A percentile compares a stretch with the other conserved stretches of the same genome.
Evolutionary conservation across 2,113 vertebrate species (phyloP).

Genomic region (Phocoena phocoena): DNA sequence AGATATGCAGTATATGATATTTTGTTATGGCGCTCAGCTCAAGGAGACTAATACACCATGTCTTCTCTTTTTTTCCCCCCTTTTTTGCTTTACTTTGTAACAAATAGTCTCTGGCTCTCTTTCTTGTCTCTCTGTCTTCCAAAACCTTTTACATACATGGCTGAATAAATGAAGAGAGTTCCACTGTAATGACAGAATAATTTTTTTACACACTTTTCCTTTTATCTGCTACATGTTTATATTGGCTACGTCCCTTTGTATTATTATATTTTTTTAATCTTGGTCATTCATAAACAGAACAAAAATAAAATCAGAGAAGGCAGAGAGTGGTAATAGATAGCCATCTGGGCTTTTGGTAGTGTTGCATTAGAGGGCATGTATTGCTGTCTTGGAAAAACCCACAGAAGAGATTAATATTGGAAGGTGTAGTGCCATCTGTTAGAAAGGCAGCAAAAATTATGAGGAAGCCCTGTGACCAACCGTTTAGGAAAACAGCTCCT

Average conservation of each 20-base stretch:
- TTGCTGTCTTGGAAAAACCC: slow-evolving; percentile 41
- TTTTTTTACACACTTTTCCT: slow-evolving; percentile 59
- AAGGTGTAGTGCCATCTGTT: slow-evolving; percentile 62
- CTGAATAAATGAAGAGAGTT: slow-evolving; percentile 74
- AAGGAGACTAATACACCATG: neutral
- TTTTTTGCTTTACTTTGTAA: slow-evolving; percentile 13
- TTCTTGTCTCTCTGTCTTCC: neutral
- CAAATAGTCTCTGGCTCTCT: slow-evolving; percentile 5
- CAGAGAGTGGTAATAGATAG: slow-evolving; percentile 60
- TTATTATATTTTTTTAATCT: neutral
- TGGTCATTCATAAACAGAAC: slow-evolving; percentile 52
- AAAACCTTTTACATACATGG: slow-evolving; percentile 56
- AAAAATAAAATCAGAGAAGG: slow-evolving; percentile 73
- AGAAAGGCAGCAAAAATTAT: slow-evolving; percentile 53
- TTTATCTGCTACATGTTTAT: slow-evolving; percentile 60
- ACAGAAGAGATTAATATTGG: slow-evolving; percentile 63
- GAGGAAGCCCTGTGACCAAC: neutral
- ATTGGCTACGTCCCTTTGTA: neutral
- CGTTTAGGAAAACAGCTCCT: neutral
- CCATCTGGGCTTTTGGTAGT: slow-evolving; percentile 67
- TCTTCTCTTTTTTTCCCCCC: neutral
- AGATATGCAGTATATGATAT: neutral
- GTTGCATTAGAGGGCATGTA: slow-evolving; percentile 63
- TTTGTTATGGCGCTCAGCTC: neutral
- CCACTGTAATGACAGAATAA: slow-evolving; percentile 36